phyloP scores from a whole-genome alignment of 2,888 invertebrate genomes.

The Operophtera brumata region DNA sequence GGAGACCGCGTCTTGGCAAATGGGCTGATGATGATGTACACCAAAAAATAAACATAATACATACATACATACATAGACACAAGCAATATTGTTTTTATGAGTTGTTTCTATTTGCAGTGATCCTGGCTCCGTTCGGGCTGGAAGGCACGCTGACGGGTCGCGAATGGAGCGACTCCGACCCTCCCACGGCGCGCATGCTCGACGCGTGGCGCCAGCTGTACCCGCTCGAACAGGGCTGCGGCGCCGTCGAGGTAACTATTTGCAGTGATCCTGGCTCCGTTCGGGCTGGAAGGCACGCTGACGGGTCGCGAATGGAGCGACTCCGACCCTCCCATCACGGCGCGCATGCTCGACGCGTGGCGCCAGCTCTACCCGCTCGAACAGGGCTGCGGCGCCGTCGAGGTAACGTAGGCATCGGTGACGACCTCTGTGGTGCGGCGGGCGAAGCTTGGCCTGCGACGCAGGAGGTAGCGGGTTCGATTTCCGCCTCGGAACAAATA shows the following conservation, averaged over 20 bases:
- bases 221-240: slow-evolving; percentile 85
- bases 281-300: slow-evolving; percentile 94
- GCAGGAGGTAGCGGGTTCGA: no score
- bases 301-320: slow-evolving; percentile 90
- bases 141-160: slow-evolving; percentile 95
- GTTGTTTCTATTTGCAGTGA: slow-evolving; percentile 82
- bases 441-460: no score
- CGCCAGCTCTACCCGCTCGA: slow-evolving; percentile 95
- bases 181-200: slow-evolving; percentile 87
- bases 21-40: no score
- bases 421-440: no score
- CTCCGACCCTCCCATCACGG: slow-evolving; percentile 83
- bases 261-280: slow-evolving; percentile 96
- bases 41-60: no score
- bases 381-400: slow-evolving; percentile 80
- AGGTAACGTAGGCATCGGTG: no score
- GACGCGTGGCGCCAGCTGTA: slow-evolving; percentile 98
- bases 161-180: slow-evolving; percentile 85
- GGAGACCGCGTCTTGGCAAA: no score
- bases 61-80: no score
- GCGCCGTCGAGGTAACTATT: slow-evolving; percentile 78
- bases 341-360: slow-evolving; percentile 95
- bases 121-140: slow-evolving; percentile 96
- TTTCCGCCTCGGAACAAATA: no score
- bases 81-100: no score